phyloP scores from a whole-genome alignment of 2,888 invertebrate genomes.

The Euspilapteryx auroguttella region DNA sequence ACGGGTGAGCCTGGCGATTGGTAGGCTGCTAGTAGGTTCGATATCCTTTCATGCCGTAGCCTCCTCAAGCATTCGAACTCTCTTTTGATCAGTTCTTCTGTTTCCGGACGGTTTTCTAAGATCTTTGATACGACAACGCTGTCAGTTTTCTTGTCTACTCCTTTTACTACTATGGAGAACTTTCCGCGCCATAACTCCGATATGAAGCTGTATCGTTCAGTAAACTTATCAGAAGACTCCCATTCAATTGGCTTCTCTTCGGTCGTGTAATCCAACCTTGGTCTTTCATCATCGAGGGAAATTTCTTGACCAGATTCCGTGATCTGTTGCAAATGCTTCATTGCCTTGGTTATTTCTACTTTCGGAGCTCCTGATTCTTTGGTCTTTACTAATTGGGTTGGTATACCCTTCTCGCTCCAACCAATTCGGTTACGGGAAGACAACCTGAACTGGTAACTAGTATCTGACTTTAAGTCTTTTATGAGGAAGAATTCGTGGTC shows the following conservation, averaged over 20 bases:
- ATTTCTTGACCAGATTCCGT: conserved; percentile 80
- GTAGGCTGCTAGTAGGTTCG: conserved; percentile 71
- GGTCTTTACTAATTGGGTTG: conserved; percentile 75
- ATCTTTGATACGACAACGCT: conserved; percentile 84
- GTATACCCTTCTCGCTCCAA: conserved; percentile 88
- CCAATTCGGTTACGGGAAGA: conserved; percentile 90
- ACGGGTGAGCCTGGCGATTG: conserved; percentile 68
- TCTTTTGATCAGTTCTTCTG: conserved; percentile 66
- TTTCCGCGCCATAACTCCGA: conserved; percentile 84
- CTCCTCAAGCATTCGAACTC: conserved; percentile 85
- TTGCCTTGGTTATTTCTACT: conserved; percentile 78
- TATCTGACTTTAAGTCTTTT: conserved; percentile 73
- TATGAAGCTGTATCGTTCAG: conserved; percentile 80
- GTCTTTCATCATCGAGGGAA: conserved; percentile 63
- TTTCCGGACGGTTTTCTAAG: conserved; percentile 67
- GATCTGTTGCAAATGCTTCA: conserved; percentile 82
- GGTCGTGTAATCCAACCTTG: conserved; percentile 71
- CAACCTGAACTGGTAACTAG: conserved; percentile 86
- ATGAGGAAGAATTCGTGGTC: conserved; percentile 93
- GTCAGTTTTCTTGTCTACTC: conserved; percentile 73
- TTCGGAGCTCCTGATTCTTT: conserved; percentile 68
- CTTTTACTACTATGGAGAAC: conserved; percentile 83
- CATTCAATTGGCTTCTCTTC: conserved; percentile 77
- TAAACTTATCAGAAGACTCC: conserved; percentile 66
- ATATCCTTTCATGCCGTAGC: conserved; percentile 87